Evolutionary conservation across 2,888 invertebrate species (phyloP).

Genomic region (Synergus gifuensis): DNA sequence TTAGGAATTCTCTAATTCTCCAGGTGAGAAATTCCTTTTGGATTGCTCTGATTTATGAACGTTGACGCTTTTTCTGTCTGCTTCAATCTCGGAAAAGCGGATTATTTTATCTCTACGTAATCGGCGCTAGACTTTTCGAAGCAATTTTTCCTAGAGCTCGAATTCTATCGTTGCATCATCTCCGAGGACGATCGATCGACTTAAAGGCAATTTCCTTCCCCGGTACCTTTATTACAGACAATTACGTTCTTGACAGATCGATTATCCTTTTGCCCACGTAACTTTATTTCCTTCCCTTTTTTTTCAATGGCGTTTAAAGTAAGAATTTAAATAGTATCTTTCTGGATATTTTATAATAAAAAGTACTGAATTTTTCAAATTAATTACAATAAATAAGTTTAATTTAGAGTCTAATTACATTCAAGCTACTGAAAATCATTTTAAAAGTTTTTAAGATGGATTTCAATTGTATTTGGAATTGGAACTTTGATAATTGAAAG

Average conservation of each 20-base stretch:
- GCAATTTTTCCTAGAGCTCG: conserved; percentile 1
- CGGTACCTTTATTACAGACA: conserved; percentile 57
- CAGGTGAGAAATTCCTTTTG: background rate
- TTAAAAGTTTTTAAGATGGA: background rate
- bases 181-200: conserved; percentile 34
- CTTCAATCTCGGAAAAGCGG: background rate
- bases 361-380: no score
- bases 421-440: background rate
- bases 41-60: background rate
- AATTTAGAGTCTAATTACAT: no score
- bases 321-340: background rate
- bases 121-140: conserved; percentile 25
- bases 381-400: no score
- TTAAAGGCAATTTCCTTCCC: conserved; percentile 52
- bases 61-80: conserved; percentile 6
- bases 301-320: background rate
- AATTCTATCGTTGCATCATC: conserved; percentile 39
- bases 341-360: no score
- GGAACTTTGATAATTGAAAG: background rate
- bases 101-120: conserved; percentile 21
- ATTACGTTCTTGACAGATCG: conserved; percentile 61
- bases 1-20: background rate
- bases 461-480: background rate
- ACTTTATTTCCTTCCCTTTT: conserved; percentile 59
- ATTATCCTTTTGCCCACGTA: conserved; percentile 60